Conservation (phyloP, 2,888 invertebrate species). For the Drymonia ruficornis region DNA sequence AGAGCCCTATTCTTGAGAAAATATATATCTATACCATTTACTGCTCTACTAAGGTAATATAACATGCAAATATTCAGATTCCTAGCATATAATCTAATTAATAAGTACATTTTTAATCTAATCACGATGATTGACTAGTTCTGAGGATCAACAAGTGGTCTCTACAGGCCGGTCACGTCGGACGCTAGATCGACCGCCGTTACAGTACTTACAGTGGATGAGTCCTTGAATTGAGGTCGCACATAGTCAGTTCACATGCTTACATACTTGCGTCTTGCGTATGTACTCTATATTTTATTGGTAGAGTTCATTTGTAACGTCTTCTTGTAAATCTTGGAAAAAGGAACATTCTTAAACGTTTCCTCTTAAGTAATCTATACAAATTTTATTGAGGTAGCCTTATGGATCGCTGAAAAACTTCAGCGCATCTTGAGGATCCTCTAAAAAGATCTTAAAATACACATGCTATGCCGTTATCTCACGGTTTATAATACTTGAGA, state of each 20-base stretch:
- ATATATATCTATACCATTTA: background rate
- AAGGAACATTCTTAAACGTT: no score
- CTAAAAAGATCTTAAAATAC: no score
- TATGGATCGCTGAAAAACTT: no score
- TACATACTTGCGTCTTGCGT: constrained; percentile 3
- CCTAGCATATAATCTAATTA: constrained; percentile 4
- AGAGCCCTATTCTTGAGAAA: background rate
- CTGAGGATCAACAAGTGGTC: constrained; percentile 3
- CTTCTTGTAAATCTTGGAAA: no score
- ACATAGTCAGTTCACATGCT: constrained; percentile 5
- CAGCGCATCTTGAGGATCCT: no score
- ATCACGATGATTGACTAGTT: constrained; percentile 7
- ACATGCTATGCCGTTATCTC: no score
- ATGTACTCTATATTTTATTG: background rate
- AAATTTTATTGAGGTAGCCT: no score
- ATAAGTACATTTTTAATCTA: constrained; percentile 8
- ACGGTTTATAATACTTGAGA: no score
- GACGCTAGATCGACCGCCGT: constrained; percentile 15
- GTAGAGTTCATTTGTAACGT: background rate
- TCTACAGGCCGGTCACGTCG: constrained; percentile 22
- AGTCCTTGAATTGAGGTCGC: constrained; percentile 25
- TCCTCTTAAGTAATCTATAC: no score
- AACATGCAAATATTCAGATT: background rate
- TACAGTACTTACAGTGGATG: constrained; percentile 15
- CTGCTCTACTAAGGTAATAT: background rate